These are phyloP conservation scores for Phenganax marumi DNA, from an alignment of 92 coral and sea anemone genomes.

Conservation along the genomic window DNA sequence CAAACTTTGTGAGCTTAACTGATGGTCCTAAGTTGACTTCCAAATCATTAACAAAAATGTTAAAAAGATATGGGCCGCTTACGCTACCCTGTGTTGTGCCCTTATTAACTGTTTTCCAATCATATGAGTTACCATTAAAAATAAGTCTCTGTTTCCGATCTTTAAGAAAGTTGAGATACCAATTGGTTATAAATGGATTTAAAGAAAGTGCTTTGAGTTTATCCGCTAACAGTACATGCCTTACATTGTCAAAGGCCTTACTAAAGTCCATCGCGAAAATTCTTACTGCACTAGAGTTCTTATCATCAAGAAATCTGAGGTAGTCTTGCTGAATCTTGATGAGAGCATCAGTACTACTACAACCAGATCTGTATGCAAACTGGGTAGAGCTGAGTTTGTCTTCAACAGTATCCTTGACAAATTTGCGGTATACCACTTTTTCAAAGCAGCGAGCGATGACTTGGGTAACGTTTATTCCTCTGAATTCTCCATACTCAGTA, in stretches of 20 bases:
- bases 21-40: not conserved
- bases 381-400: conserved; percentile 28
- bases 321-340: conserved; percentile 40
- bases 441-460: conserved; percentile 56
- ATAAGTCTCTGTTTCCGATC: conserved; percentile 35
- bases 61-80: conserved; percentile 43
- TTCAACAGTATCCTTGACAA: conserved; percentile 33
- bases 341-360: conserved; percentile 44
- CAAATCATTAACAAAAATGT: conserved; percentile 49
- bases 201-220: conserved; percentile 39
- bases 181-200: conserved; percentile 42
- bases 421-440: conserved; percentile 39
- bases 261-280: conserved; percentile 58
- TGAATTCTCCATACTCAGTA: conserved; percentile 23
- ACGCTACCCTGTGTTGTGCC: conserved; percentile 46
- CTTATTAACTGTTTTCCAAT: conserved; percentile 28
- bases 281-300: conserved; percentile 38
- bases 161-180: conserved; percentile 46
- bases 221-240: conserved; percentile 23
- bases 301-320: conserved; percentile 42
- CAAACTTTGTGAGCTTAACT: conserved; percentile 52
- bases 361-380: conserved; percentile 46
- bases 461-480: conserved; percentile 53
- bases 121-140: conserved; percentile 7
- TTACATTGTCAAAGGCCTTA: conserved; percentile 54